These are phyloP conservation scores for Leucophenga maculata DNA, from an alignment of 2,888 invertebrate genomes.

Conservation along the genomic window DNA sequence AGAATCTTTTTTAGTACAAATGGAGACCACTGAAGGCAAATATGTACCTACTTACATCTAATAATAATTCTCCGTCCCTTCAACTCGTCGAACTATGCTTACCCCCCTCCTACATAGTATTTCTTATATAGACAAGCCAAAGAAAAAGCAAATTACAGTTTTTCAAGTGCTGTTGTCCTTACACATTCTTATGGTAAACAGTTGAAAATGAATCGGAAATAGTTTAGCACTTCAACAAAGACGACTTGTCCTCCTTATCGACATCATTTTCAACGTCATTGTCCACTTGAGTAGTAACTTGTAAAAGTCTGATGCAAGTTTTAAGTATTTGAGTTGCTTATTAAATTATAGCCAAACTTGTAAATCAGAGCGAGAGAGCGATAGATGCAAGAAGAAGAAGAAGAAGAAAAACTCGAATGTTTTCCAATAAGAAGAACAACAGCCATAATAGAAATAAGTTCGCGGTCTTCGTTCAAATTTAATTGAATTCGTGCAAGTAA, in stretches of 20 bases:
- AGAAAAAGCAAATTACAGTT: constrained; percentile 16
- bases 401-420: neutral
- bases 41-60: too few species aligned
- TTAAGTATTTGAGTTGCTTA: constrained; percentile 2
- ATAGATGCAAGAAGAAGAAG: neutral
- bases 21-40: too few species aligned
- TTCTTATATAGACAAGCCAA: neutral
- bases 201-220: constrained; percentile 16
- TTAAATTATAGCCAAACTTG: neutral
- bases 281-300: neutral
- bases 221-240: constrained; percentile 12
- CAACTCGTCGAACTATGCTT: too few species aligned
- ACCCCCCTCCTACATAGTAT: too few species aligned
- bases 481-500: constrained; percentile 1
- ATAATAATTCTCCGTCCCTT: too few species aligned
- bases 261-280: neutral
- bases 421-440: neutral
- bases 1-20: too few species aligned
- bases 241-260: too few species aligned
- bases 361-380: neutral
- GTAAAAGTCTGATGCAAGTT: neutral
- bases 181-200: constrained; percentile 5
- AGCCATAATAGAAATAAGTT: too few species aligned
- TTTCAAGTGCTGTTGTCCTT: constrained; percentile 18
- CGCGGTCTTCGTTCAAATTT: neutral